These are phyloP conservation scores for Meloidogyne exigua DNA, from an alignment of 1,140 invertebrate genomes.

Conservation along the genomic window DNA sequence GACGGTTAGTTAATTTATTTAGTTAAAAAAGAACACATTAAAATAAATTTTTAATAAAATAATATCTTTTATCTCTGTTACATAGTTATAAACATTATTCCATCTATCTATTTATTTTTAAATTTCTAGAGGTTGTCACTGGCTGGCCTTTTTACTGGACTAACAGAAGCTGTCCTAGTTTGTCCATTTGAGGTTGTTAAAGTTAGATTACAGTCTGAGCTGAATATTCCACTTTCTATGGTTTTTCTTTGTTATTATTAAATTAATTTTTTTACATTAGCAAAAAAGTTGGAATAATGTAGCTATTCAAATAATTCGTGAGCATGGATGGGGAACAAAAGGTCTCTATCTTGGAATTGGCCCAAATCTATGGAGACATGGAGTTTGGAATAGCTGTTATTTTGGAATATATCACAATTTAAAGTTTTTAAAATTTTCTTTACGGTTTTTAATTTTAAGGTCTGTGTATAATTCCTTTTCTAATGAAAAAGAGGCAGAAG, in stretches of 20 bases:
- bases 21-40: no score
- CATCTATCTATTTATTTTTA: no score
- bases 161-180: conserved; percentile 83
- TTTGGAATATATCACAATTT: conserved; percentile 87
- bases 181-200: conserved; percentile 94
- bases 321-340: conserved; percentile 74
- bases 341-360: conserved; percentile 83
- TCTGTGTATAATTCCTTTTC: neutral
- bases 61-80: no score
- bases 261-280: conserved; percentile 52
- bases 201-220: conserved; percentile 71
- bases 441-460: neutral
- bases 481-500: neutral
- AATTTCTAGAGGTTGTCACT: conserved; percentile 75
- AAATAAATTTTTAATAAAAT: no score
- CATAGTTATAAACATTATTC: no score
- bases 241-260: conserved; percentile 14
- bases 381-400: conserved; percentile 79
- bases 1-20: conserved; percentile 28
- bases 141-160: conserved; percentile 79
- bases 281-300: conserved; percentile 76
- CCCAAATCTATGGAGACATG: conserved; percentile 81
- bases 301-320: conserved; percentile 76
- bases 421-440: conserved; percentile 71
- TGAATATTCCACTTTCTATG: conserved; percentile 20